Evolutionary conservation across 2,888 invertebrate species (phyloP).

Genomic region (Plagiodera versicolora): DNA sequence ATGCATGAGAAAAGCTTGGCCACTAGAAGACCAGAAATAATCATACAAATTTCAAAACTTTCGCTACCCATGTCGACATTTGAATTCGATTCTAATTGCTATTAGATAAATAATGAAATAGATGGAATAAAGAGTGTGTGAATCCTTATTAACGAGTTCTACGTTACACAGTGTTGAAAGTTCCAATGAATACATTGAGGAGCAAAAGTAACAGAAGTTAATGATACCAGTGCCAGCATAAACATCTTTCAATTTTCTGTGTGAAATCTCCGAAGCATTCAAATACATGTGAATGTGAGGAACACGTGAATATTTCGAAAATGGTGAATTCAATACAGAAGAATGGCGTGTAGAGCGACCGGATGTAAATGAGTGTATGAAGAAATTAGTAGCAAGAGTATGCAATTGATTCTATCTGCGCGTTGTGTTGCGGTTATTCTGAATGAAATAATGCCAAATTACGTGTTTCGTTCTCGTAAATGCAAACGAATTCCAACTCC

Average conservation of each 20-base stretch:
- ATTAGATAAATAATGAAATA: too few relatives aligned
- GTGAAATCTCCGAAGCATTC: constrained; percentile 16
- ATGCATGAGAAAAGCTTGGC: too few relatives aligned
- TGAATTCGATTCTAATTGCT: too few relatives aligned
- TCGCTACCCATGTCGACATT: too few relatives aligned
- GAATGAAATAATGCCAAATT: constrained; percentile 33
- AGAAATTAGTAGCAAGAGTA: constrained; percentile 33
- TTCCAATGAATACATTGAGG: neutral
- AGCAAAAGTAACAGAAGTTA: constrained; percentile 9
- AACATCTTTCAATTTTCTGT: constrained; percentile 14
- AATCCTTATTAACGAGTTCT: neutral
- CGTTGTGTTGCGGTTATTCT: constrained; percentile 29
- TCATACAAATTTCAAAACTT: too few relatives aligned
- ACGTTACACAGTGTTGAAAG: neutral
- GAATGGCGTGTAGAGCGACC: constrained; percentile 32
- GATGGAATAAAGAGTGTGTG: neutral
- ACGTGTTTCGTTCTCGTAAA: constrained; percentile 16
- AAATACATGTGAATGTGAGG: constrained; percentile 21
- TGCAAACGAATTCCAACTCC: too few relatives aligned
- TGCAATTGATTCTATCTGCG: constrained; percentile 38
- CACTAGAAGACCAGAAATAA: too few relatives aligned
- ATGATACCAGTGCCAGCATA: constrained; percentile 7
- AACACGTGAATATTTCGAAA: constrained; percentile 14
- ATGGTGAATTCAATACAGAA: constrained; percentile 16
- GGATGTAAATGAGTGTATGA: constrained; percentile 34